Evolutionary conservation across 1,140 invertebrate genomes (phyloP).

Genomic region (Calosoma granatense): DNA sequence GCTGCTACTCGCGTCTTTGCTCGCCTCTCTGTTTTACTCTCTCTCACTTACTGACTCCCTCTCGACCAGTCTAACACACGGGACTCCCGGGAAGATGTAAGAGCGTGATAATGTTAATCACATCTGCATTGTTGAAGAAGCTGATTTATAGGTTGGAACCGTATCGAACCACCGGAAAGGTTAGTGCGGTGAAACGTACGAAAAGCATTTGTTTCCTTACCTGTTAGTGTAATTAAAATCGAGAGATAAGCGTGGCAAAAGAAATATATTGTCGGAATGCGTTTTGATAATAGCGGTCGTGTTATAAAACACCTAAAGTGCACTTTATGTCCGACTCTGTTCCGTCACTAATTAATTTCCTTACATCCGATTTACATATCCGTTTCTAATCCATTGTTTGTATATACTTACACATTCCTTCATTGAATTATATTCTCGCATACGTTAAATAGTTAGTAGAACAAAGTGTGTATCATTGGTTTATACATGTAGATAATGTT

Average conservation of each 20-base stretch:
- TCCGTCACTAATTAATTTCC: not conserved
- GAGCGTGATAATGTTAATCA: not conserved
- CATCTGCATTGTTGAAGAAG: slow-evolving; percentile 3
- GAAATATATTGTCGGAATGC: slow-evolving; percentile 3
- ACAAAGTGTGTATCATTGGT: too few species aligned
- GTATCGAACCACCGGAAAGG: not conserved
- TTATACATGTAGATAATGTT: too few species aligned
- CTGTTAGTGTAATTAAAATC: slow-evolving; percentile 7
- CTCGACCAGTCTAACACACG: too few species aligned
- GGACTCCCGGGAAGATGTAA: not conserved
- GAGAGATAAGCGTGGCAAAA: not conserved
- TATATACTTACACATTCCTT: not conserved
- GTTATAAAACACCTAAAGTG: not conserved
- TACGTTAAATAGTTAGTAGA: too few species aligned
- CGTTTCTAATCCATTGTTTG: not conserved
- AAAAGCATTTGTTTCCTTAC: slow-evolving; percentile 3
- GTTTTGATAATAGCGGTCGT: not conserved
- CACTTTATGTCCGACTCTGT: not conserved
- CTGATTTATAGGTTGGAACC: not conserved
- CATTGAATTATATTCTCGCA: too few species aligned
- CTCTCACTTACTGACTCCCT: too few species aligned
- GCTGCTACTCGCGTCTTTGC: too few species aligned
- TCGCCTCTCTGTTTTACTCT: too few species aligned
- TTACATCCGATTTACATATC: not conserved
- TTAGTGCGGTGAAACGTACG: not conserved